Base-by-base conservation (phyloP, 2,113 vertebrate species). In the Connochaetes taurinus region DNA sequence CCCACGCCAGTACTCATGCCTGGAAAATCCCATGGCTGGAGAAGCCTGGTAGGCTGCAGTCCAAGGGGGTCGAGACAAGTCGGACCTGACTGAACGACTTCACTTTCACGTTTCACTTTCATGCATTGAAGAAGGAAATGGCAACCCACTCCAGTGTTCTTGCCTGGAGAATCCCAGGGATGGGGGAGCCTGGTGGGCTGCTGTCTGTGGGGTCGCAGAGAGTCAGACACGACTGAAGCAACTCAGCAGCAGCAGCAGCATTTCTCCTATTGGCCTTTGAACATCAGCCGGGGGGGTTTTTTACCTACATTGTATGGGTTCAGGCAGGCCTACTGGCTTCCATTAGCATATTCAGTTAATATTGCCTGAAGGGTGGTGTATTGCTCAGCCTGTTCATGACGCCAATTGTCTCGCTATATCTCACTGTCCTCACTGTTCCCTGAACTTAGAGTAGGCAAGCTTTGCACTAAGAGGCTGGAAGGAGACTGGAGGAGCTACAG, bases 141-240 rank as follows among this genome's bases (percentile, higher is more conserved):
- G 57, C 57, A 58, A 5, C 57, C 25, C 25, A 58, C 25, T 27
- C 57, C 57, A 58, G 10, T 58, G 57, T 58, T 58, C 25, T 58
- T 58, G 57, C 57, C 57, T 58, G 57, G 57, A 11, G 57, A 58
- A 58, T 58, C 23, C 0, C 57, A 58, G 57, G 25, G 57, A 58
- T 0, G 57, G 25, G 57, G 57, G 57, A 57, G 23, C 57, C 55
- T 25, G 55, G 23, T 25, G 55, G 55, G 55, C 55, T 57, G 9
- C 55, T 3, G 3, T 25, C 23, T 25, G 9, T 25, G 55, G 55
- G 21, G 21, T 1, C 1, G 55, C 55, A 57, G 21, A 57, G 21
- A 57, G 55, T 57, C 3, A 3, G 8, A 57, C 23, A 0, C 9
- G 3, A 57, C 55, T 25, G 55, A 57, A 25, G 1, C 0, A 23